Conservation (phyloP, 1,140 invertebrate genomes). For the Delia radicum region DNA sequence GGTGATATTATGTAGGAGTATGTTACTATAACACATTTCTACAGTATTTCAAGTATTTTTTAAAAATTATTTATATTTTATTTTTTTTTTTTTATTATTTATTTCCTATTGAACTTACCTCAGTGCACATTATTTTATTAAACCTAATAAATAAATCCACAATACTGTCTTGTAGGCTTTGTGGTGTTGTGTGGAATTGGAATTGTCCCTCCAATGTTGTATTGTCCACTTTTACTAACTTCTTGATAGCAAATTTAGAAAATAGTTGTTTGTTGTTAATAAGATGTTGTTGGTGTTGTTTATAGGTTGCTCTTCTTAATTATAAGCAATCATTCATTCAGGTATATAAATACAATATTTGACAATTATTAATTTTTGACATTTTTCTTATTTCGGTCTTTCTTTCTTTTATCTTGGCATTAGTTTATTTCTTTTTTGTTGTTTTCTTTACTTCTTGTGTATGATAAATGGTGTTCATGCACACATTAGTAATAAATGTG, state of each 20-base stretch:
- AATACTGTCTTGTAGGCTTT: conserved; percentile 13
- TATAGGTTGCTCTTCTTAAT: not conserved
- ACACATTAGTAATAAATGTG: not conserved
- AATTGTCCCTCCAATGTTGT: not conserved
- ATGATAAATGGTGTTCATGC: not conserved
- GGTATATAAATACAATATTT: not conserved
- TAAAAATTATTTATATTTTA: no score
- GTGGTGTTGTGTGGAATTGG: conserved; percentile 1
- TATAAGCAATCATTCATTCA: not conserved
- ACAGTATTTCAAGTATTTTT: no score
- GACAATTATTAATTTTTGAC: not conserved
- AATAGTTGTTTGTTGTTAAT: not conserved
- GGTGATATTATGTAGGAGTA: no score
- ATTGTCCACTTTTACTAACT: conserved; percentile 7
- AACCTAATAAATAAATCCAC: conserved; percentile 15
- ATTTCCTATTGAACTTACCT: not conserved
- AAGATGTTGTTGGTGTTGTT: not conserved
- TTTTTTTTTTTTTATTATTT: no score
- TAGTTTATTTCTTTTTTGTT: not conserved
- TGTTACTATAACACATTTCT: no score
- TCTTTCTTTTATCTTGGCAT: not conserved
- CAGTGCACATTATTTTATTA: conserved; percentile 17
- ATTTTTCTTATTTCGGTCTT: not conserved
- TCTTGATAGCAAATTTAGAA: not conserved
- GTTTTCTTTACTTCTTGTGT: not conserved